phyloP scores from a whole-genome alignment of 2,113 vertebrate genomes.

The Petromus typicus region DNA sequence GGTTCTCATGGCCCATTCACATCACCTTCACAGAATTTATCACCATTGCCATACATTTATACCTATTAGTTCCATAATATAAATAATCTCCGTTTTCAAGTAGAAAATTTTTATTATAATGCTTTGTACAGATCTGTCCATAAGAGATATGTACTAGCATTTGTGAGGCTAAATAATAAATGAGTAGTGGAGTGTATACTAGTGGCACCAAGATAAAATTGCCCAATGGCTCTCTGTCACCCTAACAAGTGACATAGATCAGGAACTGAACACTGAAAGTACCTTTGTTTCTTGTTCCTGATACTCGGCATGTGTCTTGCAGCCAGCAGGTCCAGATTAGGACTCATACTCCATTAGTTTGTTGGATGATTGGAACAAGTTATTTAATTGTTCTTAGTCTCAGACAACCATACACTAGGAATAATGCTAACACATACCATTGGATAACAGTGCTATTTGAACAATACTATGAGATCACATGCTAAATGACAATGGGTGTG shows the following conservation, averaged over 20 bases:
- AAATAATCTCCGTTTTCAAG: not conserved
- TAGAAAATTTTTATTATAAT: not conserved
- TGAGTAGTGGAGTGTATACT: not conserved
- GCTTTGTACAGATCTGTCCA: not conserved
- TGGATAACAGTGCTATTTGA: not conserved
- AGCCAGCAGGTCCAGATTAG: not conserved
- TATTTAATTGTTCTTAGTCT: not conserved
- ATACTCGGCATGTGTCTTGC: not conserved
- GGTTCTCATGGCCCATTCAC: not conserved
- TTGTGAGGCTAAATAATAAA: not conserved
- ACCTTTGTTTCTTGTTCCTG: not conserved
- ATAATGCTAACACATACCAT: not conserved
- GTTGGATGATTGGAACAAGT: not conserved
- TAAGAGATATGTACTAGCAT: not conserved
- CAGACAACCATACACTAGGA: not conserved
- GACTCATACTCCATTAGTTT: not conserved
- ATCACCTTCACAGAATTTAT: not conserved
- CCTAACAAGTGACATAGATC: not conserved
- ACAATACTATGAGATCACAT: not conserved
- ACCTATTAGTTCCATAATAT: not conserved
- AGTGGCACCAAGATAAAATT: not conserved
- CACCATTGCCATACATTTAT: not conserved
- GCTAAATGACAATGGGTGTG: not conserved
- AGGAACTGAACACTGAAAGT: not conserved
- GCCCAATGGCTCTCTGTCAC: not conserved